phyloP scores from a whole-genome alignment of 2,888 invertebrate species.

The Hirtodrosophila confusa region DNA sequence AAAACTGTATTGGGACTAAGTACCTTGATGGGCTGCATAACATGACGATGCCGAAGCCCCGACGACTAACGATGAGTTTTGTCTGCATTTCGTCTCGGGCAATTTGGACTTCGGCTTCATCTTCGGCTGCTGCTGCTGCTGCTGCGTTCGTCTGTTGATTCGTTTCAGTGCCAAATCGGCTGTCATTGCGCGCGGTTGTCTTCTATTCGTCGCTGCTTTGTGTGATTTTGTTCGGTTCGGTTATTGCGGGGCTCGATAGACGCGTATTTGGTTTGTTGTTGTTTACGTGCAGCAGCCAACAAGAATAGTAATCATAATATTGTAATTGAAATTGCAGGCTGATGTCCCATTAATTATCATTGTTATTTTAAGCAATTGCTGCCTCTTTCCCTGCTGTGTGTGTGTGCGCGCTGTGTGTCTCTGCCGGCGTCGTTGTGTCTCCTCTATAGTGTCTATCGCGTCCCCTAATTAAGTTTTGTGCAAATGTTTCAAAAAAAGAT shows the following conservation, averaged over 20 bases:
- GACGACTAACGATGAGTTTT: slow-evolving; percentile 32
- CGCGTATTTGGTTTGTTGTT: slow-evolving; percentile 46
- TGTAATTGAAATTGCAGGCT: slow-evolving; percentile 41
- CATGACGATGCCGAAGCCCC: slow-evolving; percentile 23
- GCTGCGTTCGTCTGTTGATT: slow-evolving; percentile 37
- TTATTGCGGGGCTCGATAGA: background rate
- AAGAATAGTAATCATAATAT: slow-evolving; percentile 55
- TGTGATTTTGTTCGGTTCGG: slow-evolving; percentile 7
- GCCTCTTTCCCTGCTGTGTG: background rate
- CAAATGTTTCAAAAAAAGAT: slow-evolving; percentile 50
- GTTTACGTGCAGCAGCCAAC: slow-evolving; percentile 31
- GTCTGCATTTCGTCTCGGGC: slow-evolving; percentile 46
- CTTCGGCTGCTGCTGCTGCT: slow-evolving; percentile 24
- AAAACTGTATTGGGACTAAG: slow-evolving; percentile 51
- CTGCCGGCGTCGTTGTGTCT: slow-evolving; percentile 55
- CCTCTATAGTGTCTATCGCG: slow-evolving; percentile 27
- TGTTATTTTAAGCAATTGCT: slow-evolving; percentile 49
- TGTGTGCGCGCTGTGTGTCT: slow-evolving; percentile 21
- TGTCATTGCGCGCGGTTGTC: slow-evolving; percentile 54
- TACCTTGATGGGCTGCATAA: slow-evolving; percentile 18
- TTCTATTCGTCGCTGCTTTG: slow-evolving; percentile 5
- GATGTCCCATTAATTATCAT: slow-evolving; percentile 32
- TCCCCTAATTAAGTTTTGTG: slow-evolving; percentile 60
- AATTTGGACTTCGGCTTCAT: slow-evolving; percentile 7
- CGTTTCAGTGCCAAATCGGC: slow-evolving; percentile 69